phyloP scores from a whole-genome alignment of 2,113 vertebrate species.

The Atherinomorus stipes region DNA sequence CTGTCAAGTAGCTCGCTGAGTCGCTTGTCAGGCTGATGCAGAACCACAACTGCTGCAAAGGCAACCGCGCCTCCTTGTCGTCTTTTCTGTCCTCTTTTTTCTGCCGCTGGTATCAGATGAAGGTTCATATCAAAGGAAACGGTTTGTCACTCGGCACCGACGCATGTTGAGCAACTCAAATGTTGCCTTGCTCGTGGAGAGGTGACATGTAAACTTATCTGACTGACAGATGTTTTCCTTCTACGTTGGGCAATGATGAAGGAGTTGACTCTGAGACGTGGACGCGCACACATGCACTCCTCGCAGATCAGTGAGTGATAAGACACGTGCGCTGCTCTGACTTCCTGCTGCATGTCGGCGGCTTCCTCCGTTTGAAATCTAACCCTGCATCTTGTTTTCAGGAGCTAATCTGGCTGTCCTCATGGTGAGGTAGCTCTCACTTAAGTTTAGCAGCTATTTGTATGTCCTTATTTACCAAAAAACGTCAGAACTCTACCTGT shows the following conservation, averaged over 20 bases:
- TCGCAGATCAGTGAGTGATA: constrained; percentile 3
- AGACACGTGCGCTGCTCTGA: background rate
- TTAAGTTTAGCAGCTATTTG: background rate
- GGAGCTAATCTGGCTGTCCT: background rate
- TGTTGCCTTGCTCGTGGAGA: constrained; percentile 30
- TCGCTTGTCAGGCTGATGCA: constrained; percentile 20
- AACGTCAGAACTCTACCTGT: background rate
- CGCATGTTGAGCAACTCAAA: constrained; percentile 23
- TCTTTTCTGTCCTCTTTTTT: constrained; percentile 5
- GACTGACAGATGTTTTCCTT: constrained; percentile 42
- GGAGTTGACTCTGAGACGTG: background rate
- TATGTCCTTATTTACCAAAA: background rate
- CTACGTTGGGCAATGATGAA: constrained; percentile 38
- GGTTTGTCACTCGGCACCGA: constrained; percentile 35
- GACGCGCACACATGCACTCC: background rate
- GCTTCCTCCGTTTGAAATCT: constrained; percentile 54
- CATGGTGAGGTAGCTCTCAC: background rate
- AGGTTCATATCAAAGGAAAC: constrained; percentile 29
- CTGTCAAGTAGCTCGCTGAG: constrained; percentile 33
- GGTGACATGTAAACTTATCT: constrained; percentile 43
- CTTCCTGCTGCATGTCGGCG: constrained; percentile 45
- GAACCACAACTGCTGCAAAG: constrained; percentile 27
- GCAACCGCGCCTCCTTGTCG: constrained; percentile 20
- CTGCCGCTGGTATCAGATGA: constrained; percentile 22
- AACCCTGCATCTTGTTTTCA: background rate